Evolutionary conservation across 2,797 vertebrate genomes (phyloP), one percentile per base, ranked within the genome.

Genomic region (Protosalanx chinensis): DNA sequence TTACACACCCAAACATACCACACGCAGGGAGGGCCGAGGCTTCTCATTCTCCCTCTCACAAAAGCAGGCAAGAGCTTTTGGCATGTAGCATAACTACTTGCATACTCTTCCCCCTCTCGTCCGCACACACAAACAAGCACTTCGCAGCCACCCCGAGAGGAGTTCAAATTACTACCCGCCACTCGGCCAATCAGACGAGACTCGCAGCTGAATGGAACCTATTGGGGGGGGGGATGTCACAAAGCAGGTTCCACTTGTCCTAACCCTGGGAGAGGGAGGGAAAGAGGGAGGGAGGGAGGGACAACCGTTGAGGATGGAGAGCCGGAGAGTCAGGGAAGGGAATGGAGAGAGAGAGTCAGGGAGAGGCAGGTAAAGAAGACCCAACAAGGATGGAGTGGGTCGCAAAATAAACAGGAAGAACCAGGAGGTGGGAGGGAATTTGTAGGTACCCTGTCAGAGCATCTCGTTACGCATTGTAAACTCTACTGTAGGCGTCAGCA

Each of bases 121-220:
- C 0, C 29, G 1, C 46, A 30, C 23, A 32, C 18, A 35, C 51
- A 57, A 20, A 20, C 67, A 33, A 32, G 65, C 67, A 68, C 67
- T 68, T 33, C 35, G 53, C 51, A 35, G 53, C 66, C 32, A 35
- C 30, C 30, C 13, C 35, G 66, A 33, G 23, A 29, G 49, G 49
- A 68, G 66, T 68, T 57, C 30, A 68, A 68, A 68, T 68, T 13
- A 68, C 67, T 35, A 13, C 67, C 67, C 53, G n/a, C 8, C 30
- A 23, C 32, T 51, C 29, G 18, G 30, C 53, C 67, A 68, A 68
- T 68, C 53, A 58, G 37, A 35, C 6, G 18, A 35, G 32, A n/a
- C 30, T 29, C 53, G 46, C 8, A 53, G 29, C 32, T 58, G 51
- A 57, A 68, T 68, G 51, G 67, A 68, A n/a, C 67, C 67, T 56